Percentiles rank a stretch among this genome's conserved stretches.
Evolutionary conservation across 2,797 vertebrate species (phyloP).

Genomic region (Labeo calbasu): DNA sequence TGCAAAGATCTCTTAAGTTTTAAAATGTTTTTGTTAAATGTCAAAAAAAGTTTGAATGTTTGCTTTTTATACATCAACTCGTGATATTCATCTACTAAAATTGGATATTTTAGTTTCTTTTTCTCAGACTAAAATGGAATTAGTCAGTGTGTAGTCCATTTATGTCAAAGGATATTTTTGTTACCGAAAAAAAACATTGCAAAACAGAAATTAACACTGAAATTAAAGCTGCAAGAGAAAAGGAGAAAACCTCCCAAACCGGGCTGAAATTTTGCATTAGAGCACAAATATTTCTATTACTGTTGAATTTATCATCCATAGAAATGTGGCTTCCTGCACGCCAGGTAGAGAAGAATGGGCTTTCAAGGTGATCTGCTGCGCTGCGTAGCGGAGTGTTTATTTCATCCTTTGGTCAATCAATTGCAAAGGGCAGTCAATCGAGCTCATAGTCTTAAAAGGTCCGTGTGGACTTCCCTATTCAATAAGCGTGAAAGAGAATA

Average conservation of each 20-base stretch:
- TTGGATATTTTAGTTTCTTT: neutral
- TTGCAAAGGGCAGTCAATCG: slow-evolving; percentile 64
- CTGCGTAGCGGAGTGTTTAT: slow-evolving; percentile 37
- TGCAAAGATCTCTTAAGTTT: neutral
- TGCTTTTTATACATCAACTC: neutral
- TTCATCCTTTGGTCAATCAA: slow-evolving; percentile 64
- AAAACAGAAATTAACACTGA: no score
- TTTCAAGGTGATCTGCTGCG: slow-evolving; percentile 60
- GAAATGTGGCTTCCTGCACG: slow-evolving; percentile 5
- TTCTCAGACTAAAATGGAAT: neutral
- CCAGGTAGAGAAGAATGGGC: slow-evolving; percentile 18
- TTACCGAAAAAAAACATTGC: no score
- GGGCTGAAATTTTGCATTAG: neutral
- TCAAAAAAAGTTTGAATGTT: neutral
- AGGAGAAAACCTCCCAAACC: neutral
- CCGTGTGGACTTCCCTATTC: slow-evolving; percentile 41
- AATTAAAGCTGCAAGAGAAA: neutral
- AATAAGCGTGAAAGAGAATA: slow-evolving; percentile 53
- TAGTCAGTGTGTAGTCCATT: neutral
- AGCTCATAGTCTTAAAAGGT: slow-evolving; percentile 57
- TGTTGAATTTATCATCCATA: slow-evolving; percentile 24
- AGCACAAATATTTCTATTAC: slow-evolving; percentile 17
- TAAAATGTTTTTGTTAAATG: neutral
- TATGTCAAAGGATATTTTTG: neutral
- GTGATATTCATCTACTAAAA: neutral